Conservation (phyloP, 2,888 invertebrate genomes). For the Melinaea marsaeus region DNA sequence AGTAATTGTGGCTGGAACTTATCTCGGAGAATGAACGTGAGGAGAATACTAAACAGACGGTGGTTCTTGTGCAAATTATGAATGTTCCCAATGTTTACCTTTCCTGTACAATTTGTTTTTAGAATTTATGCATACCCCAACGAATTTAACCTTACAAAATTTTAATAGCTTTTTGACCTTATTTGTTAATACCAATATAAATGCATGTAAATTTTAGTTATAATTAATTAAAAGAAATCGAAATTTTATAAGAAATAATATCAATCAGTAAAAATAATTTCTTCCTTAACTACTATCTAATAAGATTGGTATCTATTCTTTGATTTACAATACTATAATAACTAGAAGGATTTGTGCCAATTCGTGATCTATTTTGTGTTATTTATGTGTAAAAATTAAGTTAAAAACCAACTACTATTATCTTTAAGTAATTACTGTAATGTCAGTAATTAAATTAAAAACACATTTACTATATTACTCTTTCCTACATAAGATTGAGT, state of each 20-base stretch:
- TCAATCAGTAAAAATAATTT: too few relatives aligned
- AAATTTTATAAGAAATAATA: too few relatives aligned
- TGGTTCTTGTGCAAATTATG: conserved; percentile 66
- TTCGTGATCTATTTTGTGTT: too few relatives aligned
- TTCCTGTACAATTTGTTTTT: conserved; percentile 33
- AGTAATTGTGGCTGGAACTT: conserved; percentile 76
- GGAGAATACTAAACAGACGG: conserved; percentile 61
- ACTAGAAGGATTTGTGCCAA: too few relatives aligned
- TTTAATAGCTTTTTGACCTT: conserved; percentile 12
- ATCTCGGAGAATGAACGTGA: conserved; percentile 71
- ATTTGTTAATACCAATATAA: too few relatives aligned
- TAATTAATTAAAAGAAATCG: too few relatives aligned
- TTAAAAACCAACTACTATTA: background rate
- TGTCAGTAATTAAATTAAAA: background rate
- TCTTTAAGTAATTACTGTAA: background rate
- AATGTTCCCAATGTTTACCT: conserved; percentile 45
- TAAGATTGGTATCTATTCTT: too few relatives aligned
- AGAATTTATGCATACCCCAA: conserved; percentile 13
- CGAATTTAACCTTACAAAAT: conserved; percentile 12
- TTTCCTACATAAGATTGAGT: conserved; percentile 18
- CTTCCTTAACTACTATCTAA: too few relatives aligned
- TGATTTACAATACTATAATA: too few relatives aligned
- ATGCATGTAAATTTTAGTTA: too few relatives aligned
- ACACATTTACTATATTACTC: conserved; percentile 8
- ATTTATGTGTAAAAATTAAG: too few relatives aligned